Percentiles rank a stretch among this genome's conserved stretches.
Evolutionary conservation across 2,888 invertebrate species (phyloP).

Genomic region (Cantharis lateralis): DNA sequence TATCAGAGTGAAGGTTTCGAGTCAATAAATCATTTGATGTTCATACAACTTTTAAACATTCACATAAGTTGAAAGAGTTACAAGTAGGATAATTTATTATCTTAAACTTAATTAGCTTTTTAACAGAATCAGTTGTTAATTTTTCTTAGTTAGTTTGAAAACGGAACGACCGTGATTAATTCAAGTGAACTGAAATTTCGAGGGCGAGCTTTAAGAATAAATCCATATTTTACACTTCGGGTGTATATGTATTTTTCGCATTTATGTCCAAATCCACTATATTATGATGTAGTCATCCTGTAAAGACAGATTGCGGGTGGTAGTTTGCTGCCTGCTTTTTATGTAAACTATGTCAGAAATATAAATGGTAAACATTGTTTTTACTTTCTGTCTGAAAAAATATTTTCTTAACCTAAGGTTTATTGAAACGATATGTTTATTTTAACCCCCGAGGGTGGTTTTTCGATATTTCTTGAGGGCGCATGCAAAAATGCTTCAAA

Average conservation of each 20-base stretch:
- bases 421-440: neutral
- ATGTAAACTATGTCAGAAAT: neutral
- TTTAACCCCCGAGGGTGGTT: neutral
- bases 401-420: neutral
- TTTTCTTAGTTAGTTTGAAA: neutral
- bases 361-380: neutral
- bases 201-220: neutral
- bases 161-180: neutral
- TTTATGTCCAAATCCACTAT: neutral
- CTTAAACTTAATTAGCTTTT: conserved; percentile 3
- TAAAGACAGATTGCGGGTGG: neutral
- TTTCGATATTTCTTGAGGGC: neutral
- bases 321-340: neutral
- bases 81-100: neutral
- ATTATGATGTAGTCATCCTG: neutral
- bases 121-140: neutral
- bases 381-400: neutral
- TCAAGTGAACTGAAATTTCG: neutral
- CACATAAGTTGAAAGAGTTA: neutral
- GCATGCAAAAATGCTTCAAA: neutral
- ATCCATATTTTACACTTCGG: neutral
- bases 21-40: neutral
- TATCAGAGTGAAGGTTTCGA: neutral
- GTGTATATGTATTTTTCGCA: no score
- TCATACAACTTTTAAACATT: neutral